A percentile compares a stretch with the other conserved stretches of the same genome.
phyloP scores from a whole-genome alignment of 2,888 invertebrate species.

The Luffia ferchaultella region DNA sequence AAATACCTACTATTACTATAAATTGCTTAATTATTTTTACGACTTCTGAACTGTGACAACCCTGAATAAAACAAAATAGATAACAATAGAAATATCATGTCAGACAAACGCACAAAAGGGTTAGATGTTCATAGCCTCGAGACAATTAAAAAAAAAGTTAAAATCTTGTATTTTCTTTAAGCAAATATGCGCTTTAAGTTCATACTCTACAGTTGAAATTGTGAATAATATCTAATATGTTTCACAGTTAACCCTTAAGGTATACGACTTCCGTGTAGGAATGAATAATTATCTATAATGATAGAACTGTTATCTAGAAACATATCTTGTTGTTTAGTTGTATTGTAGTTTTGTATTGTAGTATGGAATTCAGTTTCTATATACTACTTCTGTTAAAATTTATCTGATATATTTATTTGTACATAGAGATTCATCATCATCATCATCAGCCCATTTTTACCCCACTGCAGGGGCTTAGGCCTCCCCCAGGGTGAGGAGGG shows the following conservation, averaged over 20 bases:
- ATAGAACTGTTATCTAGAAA: conserved; percentile 27
- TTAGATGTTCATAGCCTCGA: neutral
- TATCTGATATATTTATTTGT: neutral
- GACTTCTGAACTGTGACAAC: neutral
- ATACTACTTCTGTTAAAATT: too few relatives aligned
- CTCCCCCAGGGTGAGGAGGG: too few relatives aligned
- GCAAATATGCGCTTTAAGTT: neutral
- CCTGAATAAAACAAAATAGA: neutral
- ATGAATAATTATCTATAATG: conserved; percentile 33
- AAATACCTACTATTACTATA: too few relatives aligned
- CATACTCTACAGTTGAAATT: neutral
- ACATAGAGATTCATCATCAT: too few relatives aligned
- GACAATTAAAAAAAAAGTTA: neutral
- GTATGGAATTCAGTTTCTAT: neutral
- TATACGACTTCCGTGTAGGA: conserved; percentile 10
- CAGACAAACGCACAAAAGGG: neutral
- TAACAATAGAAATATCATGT: neutral
- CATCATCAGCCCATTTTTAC: too few relatives aligned
- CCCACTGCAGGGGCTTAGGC: too few relatives aligned
- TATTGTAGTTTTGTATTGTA: neutral
- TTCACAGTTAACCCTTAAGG: neutral
- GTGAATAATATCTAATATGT: neutral
- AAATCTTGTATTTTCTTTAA: neutral
- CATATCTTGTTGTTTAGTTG: neutral
- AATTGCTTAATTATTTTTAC: too few relatives aligned